Evolutionary conservation across 2,113 vertebrate species (phyloP).

Genomic region (Malurus alboscapulatus): DNA sequence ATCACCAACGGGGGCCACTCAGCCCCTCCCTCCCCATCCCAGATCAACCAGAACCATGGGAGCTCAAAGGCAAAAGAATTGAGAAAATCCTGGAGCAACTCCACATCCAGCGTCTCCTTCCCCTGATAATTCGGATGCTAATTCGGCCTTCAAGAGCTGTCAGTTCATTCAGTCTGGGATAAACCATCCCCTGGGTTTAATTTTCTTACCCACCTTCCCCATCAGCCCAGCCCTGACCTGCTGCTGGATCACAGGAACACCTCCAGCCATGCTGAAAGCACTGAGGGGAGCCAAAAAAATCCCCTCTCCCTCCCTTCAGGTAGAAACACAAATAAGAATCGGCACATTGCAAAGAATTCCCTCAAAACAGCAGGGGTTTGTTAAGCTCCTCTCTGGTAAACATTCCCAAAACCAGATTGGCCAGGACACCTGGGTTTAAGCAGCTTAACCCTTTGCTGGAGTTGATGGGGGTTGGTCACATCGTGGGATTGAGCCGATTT

Average conservation of each 20-base stretch:
- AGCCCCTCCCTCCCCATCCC: not conserved
- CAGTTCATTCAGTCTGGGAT: not conserved
- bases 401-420: not conserved
- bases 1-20: not conserved
- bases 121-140: not conserved
- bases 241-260: not conserved
- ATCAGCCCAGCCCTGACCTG: not conserved
- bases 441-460: not conserved
- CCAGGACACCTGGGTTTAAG: not conserved
- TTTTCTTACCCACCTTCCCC: not conserved
- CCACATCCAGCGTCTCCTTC: not conserved
- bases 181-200: not conserved
- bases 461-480: fast-evolving
- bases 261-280: not conserved
- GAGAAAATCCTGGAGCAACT: not conserved
- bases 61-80: not conserved
- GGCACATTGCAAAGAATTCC: not conserved
- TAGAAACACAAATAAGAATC: not conserved
- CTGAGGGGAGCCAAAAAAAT: not conserved
- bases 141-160: constrained; percentile 16
- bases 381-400: not conserved
- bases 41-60: not conserved
- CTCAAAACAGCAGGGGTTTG: not conserved
- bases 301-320: not conserved
- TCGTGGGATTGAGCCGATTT: not conserved